Base-by-base conservation (phyloP, 2,888 invertebrate species). In the Lypha dubia region DNA sequence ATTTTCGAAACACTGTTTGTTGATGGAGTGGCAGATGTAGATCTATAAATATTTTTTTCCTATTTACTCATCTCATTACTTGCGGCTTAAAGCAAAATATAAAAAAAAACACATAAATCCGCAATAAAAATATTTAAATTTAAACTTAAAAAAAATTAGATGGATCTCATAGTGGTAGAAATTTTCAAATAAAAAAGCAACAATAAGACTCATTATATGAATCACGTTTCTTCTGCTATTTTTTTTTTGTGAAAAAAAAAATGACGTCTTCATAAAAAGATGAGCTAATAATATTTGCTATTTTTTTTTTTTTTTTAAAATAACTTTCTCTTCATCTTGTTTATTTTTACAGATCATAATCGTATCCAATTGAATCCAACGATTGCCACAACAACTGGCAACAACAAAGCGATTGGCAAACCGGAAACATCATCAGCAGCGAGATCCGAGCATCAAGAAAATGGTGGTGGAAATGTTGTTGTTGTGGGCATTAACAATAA, bases 341-440 rank as follows among this genome's bases (percentile, higher is more conserved):
- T 58, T 32, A 1, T 62, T 46, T 63, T 87, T 87, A 13, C 79
- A 88, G 88, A 88, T 86, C 87, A 87, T 83, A 88, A 86, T 87
- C 87, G 86, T 46, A 86, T 79, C n/a, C n/a, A n/a, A 46, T 68
- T 76, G 68, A 84, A 84, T 75, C 80, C 60, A 65, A 70, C 86
- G 15, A 79, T 65, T 77, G 38, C 82, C 56, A 62, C 86, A 65
- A 5, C 86, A 80, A 35, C 76, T 67, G 65, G 70, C 44, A 79
- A 79, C 38, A 73, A 38, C 51, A 76, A 83, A 81, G 44, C 41
- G 56, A 79, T 76, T 67, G 82, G 82, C 58, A 86, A 86, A 75
- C 44, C 85, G 17, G 87, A 87, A 67, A 79, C 85, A 22, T 65
- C 73, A 32, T 49, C 73, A 41, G 63, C 63, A 49, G 22, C 87